Conservation (phyloP, 2,113 vertebrate species). For the Lucifuga dentata region DNA sequence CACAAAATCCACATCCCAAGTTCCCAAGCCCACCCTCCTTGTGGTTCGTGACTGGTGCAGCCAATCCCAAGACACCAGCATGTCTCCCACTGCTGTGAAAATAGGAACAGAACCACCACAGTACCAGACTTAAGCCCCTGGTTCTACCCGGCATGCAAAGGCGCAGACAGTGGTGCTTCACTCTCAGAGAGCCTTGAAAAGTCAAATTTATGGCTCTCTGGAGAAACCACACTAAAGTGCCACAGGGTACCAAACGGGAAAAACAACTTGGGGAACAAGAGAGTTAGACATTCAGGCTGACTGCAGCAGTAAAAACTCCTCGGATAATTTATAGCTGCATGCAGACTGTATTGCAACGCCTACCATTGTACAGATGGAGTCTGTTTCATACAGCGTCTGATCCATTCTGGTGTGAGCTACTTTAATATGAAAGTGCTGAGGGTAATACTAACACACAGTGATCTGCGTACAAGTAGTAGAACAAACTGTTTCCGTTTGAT, state of each 20-base stretch:
- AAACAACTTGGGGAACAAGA: constrained; percentile 73
- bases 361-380: constrained; percentile 55
- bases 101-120: constrained; percentile 39
- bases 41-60: neutral
- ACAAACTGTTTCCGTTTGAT: too few relatives aligned
- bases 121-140: constrained; percentile 55
- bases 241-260: constrained; percentile 75
- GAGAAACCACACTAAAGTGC: constrained; percentile 75
- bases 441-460: neutral
- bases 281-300: constrained; percentile 49
- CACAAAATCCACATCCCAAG: constrained; percentile 9
- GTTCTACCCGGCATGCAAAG: constrained; percentile 62
- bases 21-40: neutral
- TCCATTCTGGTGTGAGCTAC: constrained; percentile 23
- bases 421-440: constrained; percentile 13
- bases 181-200: constrained; percentile 66
- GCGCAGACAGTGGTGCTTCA: constrained; percentile 75
- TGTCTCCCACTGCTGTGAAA: constrained; percentile 28
- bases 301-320: constrained; percentile 47
- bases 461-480: neutral
- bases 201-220: constrained; percentile 62
- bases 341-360: constrained; percentile 40
- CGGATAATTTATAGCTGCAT: constrained; percentile 64
- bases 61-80: constrained; percentile 37
- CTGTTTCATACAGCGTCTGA: constrained; percentile 45